Evolutionary conservation across 2,888 invertebrate genomes (phyloP), one percentile per base, ranked within the genome.

Genomic region (Thumatha senex): DNA sequence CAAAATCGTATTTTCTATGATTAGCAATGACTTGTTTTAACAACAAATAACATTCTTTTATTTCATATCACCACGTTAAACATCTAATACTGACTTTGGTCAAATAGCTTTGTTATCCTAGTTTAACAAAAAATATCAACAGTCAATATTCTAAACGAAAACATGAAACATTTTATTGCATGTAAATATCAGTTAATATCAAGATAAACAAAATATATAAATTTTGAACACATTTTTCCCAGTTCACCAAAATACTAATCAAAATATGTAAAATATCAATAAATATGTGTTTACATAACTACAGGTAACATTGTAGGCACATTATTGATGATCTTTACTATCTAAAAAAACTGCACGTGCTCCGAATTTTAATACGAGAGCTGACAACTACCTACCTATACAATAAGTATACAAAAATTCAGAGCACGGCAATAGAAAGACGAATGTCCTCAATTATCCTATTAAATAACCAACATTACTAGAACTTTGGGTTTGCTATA

Each of bases 1-100:
- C 67, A 74, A 72, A 73, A 78, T 56, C 65, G 56, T 72, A 74
- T 56, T 76, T 61, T 74, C 69, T 73, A 82, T 76, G 80, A 83
- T 82, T 78, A 76, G 84, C 80, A 75, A 84, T 81, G 83, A 87
- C 87, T 86, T 78, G 79, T 72, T 53, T 75, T 70, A 78, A 85
- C 78, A 84, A 85, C 78, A 82, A 80, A 78, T 80, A 86, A 80
- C 81, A 80, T 78, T 67, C 72, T 73, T 71, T 14, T 72, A 74
- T 72, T 74, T 76, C 72, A 76, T 80, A 82, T 76, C 81, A 82
- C 82, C 89, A 82, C 84, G 76, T 84, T 84, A 82, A 80, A 80
- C 78, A 84, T 87, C 90, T 90, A 91, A 91, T 91, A 91, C 91
- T 91, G 91, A 91, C 91, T 91, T 91, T 91, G 91, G 91, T 91